Percentiles rank a stretch among this genome's conserved stretches.
Evolutionary conservation across 2,113 vertebrate species (phyloP).

Genomic region (Solea senegalensis): DNA sequence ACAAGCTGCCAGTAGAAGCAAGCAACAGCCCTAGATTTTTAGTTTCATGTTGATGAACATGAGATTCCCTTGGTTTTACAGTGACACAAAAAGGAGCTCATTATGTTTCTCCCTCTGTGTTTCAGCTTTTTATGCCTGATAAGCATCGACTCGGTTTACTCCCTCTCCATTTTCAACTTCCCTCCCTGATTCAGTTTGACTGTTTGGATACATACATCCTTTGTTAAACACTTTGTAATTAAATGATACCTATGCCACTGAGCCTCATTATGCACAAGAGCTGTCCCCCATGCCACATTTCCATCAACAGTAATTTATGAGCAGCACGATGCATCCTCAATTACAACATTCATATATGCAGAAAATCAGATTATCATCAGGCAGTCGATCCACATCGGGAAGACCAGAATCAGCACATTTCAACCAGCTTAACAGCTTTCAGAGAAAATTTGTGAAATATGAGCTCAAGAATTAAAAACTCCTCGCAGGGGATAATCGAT

Average conservation of each 20-base stretch:
- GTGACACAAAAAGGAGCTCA: not conserved
- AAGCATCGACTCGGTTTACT: conserved; percentile 33
- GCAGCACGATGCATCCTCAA: conserved; percentile 60
- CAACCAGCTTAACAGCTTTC: conserved; percentile 1
- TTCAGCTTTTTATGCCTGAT: conserved; percentile 15
- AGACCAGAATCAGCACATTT: conserved; percentile 65
- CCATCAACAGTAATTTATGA: conserved; percentile 73
- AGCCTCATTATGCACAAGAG: conserved; percentile 64
- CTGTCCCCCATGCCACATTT: conserved; percentile 56
- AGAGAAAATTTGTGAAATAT: conserved; percentile 30
- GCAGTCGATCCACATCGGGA: conserved; percentile 65
- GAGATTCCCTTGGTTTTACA: not conserved
- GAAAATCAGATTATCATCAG: conserved; percentile 71
- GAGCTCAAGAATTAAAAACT: conserved; percentile 41
- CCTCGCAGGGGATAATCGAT: conserved; percentile 7
- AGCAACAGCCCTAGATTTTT: not conserved
- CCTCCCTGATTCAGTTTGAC: conserved; percentile 41
- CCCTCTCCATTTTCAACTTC: conserved; percentile 42
- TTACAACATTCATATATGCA: conserved; percentile 66
- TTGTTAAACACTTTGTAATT: conserved; percentile 74
- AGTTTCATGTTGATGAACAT: not conserved
- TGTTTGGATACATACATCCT: conserved; percentile 54
- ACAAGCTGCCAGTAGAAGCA: not conserved
- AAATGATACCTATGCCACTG: conserved; percentile 69
- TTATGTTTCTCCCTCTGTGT: not conserved